Percentiles rank a stretch among this genome's conserved stretches.
phyloP scores from a whole-genome alignment of 2,797 vertebrate species.

The Enteromius anoplus region DNA sequence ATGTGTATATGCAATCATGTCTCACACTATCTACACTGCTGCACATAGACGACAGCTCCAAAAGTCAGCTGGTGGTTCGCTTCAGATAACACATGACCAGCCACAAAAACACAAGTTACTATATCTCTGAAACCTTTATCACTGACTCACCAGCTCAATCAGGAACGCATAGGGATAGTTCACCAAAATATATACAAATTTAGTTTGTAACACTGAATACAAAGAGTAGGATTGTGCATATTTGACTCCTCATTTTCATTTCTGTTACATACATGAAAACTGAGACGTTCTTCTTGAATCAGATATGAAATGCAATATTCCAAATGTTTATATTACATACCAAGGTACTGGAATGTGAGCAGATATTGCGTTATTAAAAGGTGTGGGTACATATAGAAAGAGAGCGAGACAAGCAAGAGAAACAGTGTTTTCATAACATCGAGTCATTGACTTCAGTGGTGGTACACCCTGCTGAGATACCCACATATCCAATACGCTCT shows the following conservation, averaged over 20 bases:
- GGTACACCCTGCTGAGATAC: slow-evolving; percentile 53
- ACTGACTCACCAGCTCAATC: slow-evolving; percentile 12
- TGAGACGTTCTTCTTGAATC: slow-evolving; percentile 7
- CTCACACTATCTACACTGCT: slow-evolving; percentile 44
- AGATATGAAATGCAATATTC: slow-evolving; percentile 43
- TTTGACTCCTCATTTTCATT: neutral
- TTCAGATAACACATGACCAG: slow-evolving; percentile 43
- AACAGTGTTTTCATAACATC: slow-evolving; percentile 46
- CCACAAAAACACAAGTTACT: slow-evolving; percentile 15
- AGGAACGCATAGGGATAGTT: neutral
- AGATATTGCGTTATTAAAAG: slow-evolving; percentile 18
- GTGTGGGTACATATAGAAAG: slow-evolving; percentile 16
- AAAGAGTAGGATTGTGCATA: neutral
- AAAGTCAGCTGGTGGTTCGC: slow-evolving; percentile 23
- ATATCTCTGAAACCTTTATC: slow-evolving; percentile 14
- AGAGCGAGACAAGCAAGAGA: neutral
- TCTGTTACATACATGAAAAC: slow-evolving; percentile 20
- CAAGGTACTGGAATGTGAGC: slow-evolving; percentile 7
- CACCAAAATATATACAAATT: neutral
- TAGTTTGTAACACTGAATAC: neutral
- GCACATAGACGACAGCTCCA: slow-evolving; percentile 7
- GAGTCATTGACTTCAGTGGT: slow-evolving; percentile 45
- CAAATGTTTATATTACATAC: slow-evolving; percentile 40
- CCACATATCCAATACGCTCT: slow-evolving; percentile 48
- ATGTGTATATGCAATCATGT: slow-evolving; percentile 17